phyloP scores from a whole-genome alignment of 2,888 invertebrate genomes.

The Meghimatium bilineatum region DNA sequence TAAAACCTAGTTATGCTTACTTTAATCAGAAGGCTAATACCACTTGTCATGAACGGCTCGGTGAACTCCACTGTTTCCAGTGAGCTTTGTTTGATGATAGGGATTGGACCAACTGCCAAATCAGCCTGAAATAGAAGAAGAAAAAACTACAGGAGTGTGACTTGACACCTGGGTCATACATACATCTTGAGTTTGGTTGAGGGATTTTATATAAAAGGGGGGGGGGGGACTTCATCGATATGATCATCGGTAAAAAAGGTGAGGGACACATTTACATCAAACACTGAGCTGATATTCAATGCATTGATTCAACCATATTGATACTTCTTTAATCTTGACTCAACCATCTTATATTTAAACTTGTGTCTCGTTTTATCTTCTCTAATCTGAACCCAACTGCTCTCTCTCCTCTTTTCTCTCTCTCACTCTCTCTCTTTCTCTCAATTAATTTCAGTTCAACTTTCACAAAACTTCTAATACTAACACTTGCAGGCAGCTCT shows the following conservation, averaged over 20 bases:
- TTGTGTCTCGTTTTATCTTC: no score
- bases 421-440: background rate
- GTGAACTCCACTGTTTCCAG: slow-evolving; percentile 49
- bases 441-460: background rate
- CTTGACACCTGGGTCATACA: background rate
- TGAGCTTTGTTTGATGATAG: slow-evolving; percentile 9
- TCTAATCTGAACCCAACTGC: no score
- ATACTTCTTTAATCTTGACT: no score
- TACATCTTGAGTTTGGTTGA: no score
- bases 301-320: no score
- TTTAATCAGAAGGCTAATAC: slow-evolving; percentile 52
- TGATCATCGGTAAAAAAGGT: no score
- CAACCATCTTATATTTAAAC: no score
- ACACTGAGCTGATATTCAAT: no score
- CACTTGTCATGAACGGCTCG: slow-evolving; percentile 47
- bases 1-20: slow-evolving; percentile 4
- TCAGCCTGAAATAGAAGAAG: slow-evolving; percentile 41
- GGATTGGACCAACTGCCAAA: slow-evolving; percentile 51
- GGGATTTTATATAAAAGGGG: no score
- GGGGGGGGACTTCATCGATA: no score
- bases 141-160: background rate
- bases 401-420: no score
- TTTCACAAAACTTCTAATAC: background rate
- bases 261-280: no score
- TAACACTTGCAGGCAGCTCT: slow-evolving; percentile 4